Evolutionary conservation across 2,888 invertebrate species (phyloP), one percentile per base, ranked within the genome.

Genomic region (Clivina fossor): DNA sequence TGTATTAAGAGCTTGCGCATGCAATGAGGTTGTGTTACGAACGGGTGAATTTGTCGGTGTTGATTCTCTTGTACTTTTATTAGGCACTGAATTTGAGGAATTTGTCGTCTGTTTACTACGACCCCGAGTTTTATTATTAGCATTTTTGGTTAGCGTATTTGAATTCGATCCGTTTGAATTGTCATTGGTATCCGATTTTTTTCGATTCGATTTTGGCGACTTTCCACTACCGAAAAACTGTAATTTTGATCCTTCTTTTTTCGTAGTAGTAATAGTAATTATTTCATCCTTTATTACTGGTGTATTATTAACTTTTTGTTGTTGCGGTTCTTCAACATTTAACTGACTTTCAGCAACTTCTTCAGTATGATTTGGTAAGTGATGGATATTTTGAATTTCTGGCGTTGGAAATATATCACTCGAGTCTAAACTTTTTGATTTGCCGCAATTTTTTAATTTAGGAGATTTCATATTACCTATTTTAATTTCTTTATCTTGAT

Each of bases 341-440:
- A 70, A 68, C 60, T 68, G 68, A 48, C 71, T 71, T 30, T 69
- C 66, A 28, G 30, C 71, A 24, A 66, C 63, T 61, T 72, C 70
- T 60, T 68, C 69, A 18, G 64, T 65, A 35, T 65, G 65, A 19
- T 63, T 61, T 4, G 64, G 62, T 35, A 64, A 59, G 59, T 58
- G 65, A 18, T 61, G 56, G 37, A 63, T 57, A 37, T 54, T 61
- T 35, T 60, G 63, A 13, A 44, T 57, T 54, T 66, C 67, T 28
- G 75, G 76, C 24, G 78, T 76, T 4, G 82, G 80, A 40, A 87
- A 80, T 64, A 91, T 78, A 69, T 91, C 91, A 65, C 90, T 88
- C 0, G 91, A 92, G 69, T 93, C 93, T 32, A 93, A 76, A 66
- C 91, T 92, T 64, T 86, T 85, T 0, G 91, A 91, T 70, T 90